Evolutionary conservation across 1,140 invertebrate genomes (phyloP).

Genomic region (Eciton burchellii): DNA sequence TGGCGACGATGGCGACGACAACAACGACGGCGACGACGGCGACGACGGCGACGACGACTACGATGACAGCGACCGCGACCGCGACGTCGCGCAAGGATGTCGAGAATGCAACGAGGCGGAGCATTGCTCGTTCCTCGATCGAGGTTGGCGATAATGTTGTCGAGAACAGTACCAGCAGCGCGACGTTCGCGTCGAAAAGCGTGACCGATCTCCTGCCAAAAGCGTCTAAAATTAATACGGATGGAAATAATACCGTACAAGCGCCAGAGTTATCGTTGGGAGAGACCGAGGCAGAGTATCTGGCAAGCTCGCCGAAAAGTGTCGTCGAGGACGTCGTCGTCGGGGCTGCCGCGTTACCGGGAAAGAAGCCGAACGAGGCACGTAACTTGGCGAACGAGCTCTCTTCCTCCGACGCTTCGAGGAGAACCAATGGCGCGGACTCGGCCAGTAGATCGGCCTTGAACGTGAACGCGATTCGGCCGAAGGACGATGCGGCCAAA

Average conservation of each 20-base stretch:
- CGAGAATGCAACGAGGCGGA: constrained; percentile 9
- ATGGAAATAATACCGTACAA: constrained; percentile 76
- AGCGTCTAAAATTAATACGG: constrained; percentile 76
- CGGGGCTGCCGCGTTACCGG: constrained; percentile 30
- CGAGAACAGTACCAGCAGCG: constrained; percentile 55
- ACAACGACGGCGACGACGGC: too few relatives aligned
- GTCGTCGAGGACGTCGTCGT: constrained; percentile 36
- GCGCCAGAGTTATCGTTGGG: constrained; percentile 69
- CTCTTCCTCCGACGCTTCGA: not conserved
- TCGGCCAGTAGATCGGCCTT: not conserved
- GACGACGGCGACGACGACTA: not conserved
- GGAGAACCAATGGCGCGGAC: not conserved
- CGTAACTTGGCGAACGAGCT: constrained; percentile 60
- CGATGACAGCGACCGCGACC: too few relatives aligned
- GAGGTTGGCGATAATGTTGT: constrained; percentile 32
- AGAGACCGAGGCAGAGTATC: constrained; percentile 55
- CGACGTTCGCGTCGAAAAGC: constrained; percentile 23
- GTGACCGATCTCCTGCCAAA: constrained; percentile 70
- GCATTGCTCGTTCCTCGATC: constrained; percentile 3
- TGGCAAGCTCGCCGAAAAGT: constrained; percentile 61
- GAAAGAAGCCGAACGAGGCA: constrained; percentile 59
- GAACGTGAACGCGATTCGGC: not conserved
- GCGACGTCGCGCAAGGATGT: not conserved
- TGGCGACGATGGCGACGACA: not conserved
- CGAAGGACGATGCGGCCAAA: constrained; percentile 1